These are phyloP conservation scores for Platypus cylindrus DNA, from an alignment of 2,888 invertebrate genomes.

Conservation along the genomic window DNA sequence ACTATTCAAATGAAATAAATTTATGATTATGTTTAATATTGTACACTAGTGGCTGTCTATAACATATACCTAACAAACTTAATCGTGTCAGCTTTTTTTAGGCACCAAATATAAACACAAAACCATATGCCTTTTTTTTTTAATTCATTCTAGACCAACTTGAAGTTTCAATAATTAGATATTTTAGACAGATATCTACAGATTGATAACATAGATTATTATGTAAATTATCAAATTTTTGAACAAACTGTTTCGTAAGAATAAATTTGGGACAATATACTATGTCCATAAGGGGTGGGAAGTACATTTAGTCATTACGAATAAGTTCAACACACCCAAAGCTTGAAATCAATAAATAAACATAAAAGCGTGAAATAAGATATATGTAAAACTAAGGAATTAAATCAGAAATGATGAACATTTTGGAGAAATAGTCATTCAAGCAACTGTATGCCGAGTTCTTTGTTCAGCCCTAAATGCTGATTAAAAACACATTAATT, in stretches of 20 bases:
- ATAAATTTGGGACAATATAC: no score
- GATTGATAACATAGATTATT: not conserved
- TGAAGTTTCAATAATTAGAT: conserved; percentile 4
- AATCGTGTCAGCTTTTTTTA: conserved; percentile 10
- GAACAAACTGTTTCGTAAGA: no score
- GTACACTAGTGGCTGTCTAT: no score
- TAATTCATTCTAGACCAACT: conserved; percentile 9
- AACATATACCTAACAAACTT: conserved; percentile 12
- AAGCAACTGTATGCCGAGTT: no score
- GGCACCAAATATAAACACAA: conserved; percentile 10
- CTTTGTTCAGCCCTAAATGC: no score
- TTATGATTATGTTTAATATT: no score
- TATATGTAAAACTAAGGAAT: conserved; percentile 5
- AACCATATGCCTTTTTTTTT: conserved; percentile 12
- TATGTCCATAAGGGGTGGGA: conserved; percentile 16
- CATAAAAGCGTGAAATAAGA: conserved; percentile 16
- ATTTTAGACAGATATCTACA: not conserved
- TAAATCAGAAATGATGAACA: conserved; percentile 8
- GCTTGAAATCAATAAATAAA: conserved; percentile 31
- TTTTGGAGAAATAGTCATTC: no score
- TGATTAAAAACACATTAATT: no score
- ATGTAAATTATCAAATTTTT: not conserved
- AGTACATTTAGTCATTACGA: conserved; percentile 19
- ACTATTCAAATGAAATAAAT: no score
- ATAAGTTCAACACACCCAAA: conserved; percentile 34